Conservation (phyloP, 2,888 invertebrate genomes). For the Polietes domitor region DNA sequence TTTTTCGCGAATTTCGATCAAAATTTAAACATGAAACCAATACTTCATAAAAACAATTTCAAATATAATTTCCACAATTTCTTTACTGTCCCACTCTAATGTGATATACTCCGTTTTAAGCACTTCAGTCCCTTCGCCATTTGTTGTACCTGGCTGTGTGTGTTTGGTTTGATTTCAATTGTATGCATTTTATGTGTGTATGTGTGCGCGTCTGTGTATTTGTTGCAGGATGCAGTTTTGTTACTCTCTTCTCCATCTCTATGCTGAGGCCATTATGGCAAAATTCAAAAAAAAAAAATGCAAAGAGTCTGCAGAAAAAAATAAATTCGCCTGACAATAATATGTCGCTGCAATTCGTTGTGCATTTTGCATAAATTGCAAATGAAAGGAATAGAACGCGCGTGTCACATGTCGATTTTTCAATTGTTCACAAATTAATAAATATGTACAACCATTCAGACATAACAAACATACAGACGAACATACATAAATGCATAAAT, state of each 20-base stretch:
- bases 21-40: too few relatives aligned
- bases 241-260: constrained; percentile 3
- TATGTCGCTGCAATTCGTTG: constrained; percentile 54
- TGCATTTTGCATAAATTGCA: constrained; percentile 61
- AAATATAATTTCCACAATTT: too few relatives aligned
- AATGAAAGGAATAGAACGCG: constrained; percentile 69
- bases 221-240: constrained; percentile 43
- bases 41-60: too few relatives aligned
- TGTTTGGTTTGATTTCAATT: neutral
- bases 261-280: constrained; percentile 1
- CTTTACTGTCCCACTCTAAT: too few relatives aligned
- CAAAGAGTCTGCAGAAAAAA: constrained; percentile 36
- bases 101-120: neutral
- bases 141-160: neutral
- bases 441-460: constrained; percentile 66
- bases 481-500: neutral
- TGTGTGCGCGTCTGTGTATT: too few relatives aligned
- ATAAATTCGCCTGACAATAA: constrained; percentile 16
- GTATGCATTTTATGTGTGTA: neutral
- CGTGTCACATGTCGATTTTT: constrained; percentile 79
- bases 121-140: neutral
- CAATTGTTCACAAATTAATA: constrained; percentile 79
- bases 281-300: neutral
- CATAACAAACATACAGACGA: neutral
- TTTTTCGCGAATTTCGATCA: too few relatives aligned